Evolutionary conservation across 2,797 vertebrate genomes (phyloP), one percentile per base, ranked within the genome.

Genomic region (Enteromius afrohamiltoni): DNA sequence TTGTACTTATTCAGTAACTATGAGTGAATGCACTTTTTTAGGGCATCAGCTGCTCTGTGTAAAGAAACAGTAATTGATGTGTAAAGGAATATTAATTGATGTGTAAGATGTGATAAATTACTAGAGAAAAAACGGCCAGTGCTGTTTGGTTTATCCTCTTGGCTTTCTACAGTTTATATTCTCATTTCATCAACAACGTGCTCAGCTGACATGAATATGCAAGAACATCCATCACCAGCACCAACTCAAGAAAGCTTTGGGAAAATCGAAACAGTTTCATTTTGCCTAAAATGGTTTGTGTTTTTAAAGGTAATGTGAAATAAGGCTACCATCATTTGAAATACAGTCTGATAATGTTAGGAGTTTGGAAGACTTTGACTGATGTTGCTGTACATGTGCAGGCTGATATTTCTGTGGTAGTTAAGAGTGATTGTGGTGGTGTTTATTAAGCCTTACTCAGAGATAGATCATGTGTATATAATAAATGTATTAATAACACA

Each of bases 1-100:
- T 82, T 80, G 86, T 87, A 69, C 79, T 83, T 80, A 86, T 89
- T 82, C 65, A 80, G 85, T 74, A 82, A 42, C 81, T 17, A 83
- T 88, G 83, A 88, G 90, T 86, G 83, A 90, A 89, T 90, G 90
- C 89, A 92, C 90, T 93, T 93, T 93, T 91, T 85, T 21, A 11
- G 67, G 68, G 86, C 87, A 91, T 83, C 74, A 70, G 85, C 71
- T 68, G 87, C 88, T 86, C 84, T 21, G 42, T 82, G 75, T 77
- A 34, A 16, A 80, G 85, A 31, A 79, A 82, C 62, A 81, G 14
- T 75, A 85, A 83, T 84, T 77, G 14, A 77, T 47, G 82, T 85
- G 77, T 79, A 55, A 23, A 53, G 86, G 34, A 70, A 80, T 34
- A 76, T 26, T 82, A 85, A 85, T 85, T 42, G 47, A 31, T 34